These are phyloP conservation scores for Tenthredo notha DNA, from an alignment of 2,888 invertebrate species.

Conservation along the genomic window DNA sequence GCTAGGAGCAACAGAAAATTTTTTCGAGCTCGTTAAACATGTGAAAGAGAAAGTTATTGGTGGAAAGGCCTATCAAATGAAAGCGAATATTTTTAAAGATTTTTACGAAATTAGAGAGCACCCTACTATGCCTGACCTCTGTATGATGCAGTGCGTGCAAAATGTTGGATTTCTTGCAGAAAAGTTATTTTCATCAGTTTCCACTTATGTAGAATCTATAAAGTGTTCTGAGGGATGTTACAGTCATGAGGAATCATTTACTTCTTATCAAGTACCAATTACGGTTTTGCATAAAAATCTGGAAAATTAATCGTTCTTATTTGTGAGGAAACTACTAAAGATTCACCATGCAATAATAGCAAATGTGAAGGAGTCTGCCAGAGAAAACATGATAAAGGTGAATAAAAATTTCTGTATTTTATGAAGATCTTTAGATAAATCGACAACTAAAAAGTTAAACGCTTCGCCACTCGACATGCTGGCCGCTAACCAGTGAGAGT, in stretches of 20 bases:
- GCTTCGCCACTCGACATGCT: too few relatives aligned
- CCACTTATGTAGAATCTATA: background rate
- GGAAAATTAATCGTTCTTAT: background rate
- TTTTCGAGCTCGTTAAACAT: too few relatives aligned
- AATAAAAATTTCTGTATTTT: background rate
- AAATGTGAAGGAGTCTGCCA: conserved; percentile 26
- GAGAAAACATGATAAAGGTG: conserved; percentile 22
- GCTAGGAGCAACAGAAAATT: too few relatives aligned
- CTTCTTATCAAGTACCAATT: conserved; percentile 22
- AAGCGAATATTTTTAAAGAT: too few relatives aligned
- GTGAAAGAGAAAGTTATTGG: too few relatives aligned
- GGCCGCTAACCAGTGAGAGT: too few relatives aligned
- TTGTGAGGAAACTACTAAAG: conserved; percentile 22
- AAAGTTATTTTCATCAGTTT: background rate
- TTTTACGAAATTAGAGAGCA: too few relatives aligned
- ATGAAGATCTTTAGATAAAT: background rate
- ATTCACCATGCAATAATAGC: conserved; percentile 4
- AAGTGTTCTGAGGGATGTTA: conserved; percentile 27
- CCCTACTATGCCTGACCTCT: too few relatives aligned
- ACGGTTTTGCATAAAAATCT: background rate
- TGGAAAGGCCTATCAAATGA: too few relatives aligned
- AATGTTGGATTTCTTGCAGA: conserved; percentile 22
- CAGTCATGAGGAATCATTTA: background rate
- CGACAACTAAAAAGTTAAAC: background rate
- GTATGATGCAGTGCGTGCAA: conserved; percentile 9